These are phyloP conservation scores for Limosa lapponica DNA, from an alignment of 2,797 vertebrate species.

Conservation along the genomic window DNA sequence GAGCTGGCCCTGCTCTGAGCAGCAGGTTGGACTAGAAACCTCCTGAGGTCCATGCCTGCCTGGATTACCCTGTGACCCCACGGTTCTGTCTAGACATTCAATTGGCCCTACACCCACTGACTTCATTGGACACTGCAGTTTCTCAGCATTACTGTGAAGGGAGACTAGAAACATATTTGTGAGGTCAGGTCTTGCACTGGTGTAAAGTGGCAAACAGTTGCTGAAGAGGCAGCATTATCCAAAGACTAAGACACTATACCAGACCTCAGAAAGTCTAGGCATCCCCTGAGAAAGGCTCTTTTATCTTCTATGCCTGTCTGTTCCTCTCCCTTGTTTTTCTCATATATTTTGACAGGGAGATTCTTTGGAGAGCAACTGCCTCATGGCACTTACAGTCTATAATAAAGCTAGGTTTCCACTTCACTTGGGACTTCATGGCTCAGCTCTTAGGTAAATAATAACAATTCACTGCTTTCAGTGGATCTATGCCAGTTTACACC, in stretches of 20 bases:
- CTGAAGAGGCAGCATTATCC: neutral
- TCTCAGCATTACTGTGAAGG: neutral
- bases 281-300: neutral
- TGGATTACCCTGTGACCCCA: neutral
- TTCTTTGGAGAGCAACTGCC: neutral
- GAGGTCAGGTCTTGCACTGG: neutral
- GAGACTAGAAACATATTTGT: neutral
- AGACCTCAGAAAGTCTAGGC: neutral
- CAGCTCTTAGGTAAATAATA: constrained; percentile 22
- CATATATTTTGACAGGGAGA: neutral
- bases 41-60: neutral
- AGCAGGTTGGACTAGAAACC: neutral
- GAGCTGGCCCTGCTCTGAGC: neutral
- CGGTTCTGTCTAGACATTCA: neutral
- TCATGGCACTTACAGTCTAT: neutral
- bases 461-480: neutral
- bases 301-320: neutral
- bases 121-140: neutral
- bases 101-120: neutral
- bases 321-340: neutral
- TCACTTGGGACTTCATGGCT: neutral
- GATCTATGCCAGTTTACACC: neutral
- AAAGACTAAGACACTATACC: neutral
- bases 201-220: neutral
- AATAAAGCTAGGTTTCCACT: neutral